Evolutionary conservation across 2,888 invertebrate species (phyloP), one percentile per base, ranked within the genome.

Genomic region (Mythimna vitellina): DNA sequence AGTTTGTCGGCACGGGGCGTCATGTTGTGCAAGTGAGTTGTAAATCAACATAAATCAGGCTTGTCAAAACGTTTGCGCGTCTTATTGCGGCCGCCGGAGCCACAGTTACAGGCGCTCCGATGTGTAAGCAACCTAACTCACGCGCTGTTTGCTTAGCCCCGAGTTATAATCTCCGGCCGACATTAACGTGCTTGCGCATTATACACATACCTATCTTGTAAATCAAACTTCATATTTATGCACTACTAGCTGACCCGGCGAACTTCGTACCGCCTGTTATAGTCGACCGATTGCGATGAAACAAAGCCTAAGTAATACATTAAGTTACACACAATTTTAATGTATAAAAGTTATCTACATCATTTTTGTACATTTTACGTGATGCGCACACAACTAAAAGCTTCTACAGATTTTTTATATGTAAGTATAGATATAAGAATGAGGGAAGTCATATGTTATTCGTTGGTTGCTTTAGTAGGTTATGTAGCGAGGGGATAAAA

Each of bases 51-150:
- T 90, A 90, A 88, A 90, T 90, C 89, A 85, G 70, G 65, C 86
- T 72, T 87, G 91, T 90, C 90, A 90, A 85, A 91, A 91, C 87
- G 86, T 89, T 89, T 85, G 80, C 80, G 70, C 76, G 89, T 72
- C 81, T 76, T 85, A 85, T 85, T 80, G 80, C 79, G 76, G 81
- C 70, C 54, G 79, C 69, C 57, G 17, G 46, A 46, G 46, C 17
- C 46, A 20, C 46, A 1, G 29, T 62, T 71, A 57, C 81, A 70
- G 64, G 73, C 79, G 76, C 79, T 68, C 56, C 69, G 35, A 64
- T 65, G 71, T 82, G 65, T 83, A 83, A 77, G 83, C 77, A 77
- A 82, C 70, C 81, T 83, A 76, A 84, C 77, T 83, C 78, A 73
- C 69, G 76, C 66, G 54, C 67, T 84, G 76, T 84, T 84, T 81